A percentile compares a stretch with the other conserved stretches of the same genome.
phyloP scores from a whole-genome alignment of 2,888 invertebrate species.

The Oxycera nigricornis region DNA sequence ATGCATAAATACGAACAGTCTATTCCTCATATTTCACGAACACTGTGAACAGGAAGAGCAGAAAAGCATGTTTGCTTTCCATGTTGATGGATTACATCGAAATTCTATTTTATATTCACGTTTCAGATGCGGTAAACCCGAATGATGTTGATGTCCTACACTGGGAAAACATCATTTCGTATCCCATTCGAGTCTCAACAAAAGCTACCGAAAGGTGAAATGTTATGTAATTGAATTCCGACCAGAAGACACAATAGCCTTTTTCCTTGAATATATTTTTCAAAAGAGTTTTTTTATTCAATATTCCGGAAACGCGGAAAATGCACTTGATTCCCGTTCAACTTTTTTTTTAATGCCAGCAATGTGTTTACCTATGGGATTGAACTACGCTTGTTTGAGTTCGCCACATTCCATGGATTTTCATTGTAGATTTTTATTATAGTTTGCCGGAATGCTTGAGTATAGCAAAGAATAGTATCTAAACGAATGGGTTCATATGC shows the following conservation, averaged over 20 bases:
- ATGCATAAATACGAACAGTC: background rate
- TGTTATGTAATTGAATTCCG: slow-evolving; percentile 29
- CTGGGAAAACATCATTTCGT: slow-evolving; percentile 28
- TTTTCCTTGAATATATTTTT: background rate
- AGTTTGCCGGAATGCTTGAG: too few species aligned
- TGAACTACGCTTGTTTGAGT: background rate
- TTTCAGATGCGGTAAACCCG: slow-evolving; percentile 19
- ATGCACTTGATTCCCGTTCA: background rate
- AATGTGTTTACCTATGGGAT: background rate
- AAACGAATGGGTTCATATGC: too few species aligned
- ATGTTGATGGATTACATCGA: slow-evolving; percentile 31
- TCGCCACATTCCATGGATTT: background rate
- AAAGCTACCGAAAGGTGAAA: slow-evolving; percentile 15
- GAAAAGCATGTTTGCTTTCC: slow-evolving; percentile 6
- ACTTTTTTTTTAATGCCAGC: background rate
- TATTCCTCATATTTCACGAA: background rate
- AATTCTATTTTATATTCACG: slow-evolving; percentile 25
- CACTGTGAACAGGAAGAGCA: background rate
- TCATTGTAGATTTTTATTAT: background rate
- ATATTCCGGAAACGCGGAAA: background rate
- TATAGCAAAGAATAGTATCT: too few species aligned
- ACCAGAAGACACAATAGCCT: slow-evolving; percentile 10
- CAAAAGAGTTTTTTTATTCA: background rate
- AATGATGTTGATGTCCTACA: slow-evolving; percentile 18
- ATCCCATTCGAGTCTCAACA: slow-evolving; percentile 1